Base-by-base conservation (phyloP, 2,113 vertebrate species). In the Microcebus jonahi region DNA sequence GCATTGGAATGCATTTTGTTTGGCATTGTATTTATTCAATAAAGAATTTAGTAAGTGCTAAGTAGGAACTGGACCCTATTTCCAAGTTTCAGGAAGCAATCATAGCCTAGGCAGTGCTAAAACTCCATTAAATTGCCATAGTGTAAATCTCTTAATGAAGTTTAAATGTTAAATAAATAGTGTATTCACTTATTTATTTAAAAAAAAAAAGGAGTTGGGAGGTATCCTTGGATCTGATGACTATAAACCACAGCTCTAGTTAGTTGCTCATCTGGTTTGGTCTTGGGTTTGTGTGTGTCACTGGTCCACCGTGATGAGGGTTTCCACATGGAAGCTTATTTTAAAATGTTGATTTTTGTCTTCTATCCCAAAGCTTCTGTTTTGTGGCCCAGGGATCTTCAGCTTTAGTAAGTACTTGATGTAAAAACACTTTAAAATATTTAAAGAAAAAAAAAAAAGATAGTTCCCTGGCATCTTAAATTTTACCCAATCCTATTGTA, bases 11-110 rank as follows among this genome's bases (percentile, higher is more conserved):
- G 97, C 95, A 96, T 99, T 99, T 98, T 98, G 98, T 98, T 98
- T 98, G 96, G 94, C 99, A 98, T 98, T 98, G 98, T 99, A 99
- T 99, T 99, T 99, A 99, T 98, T 99, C 98, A 98, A 98, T 98
- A 98, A 99, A 99, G 98, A 99, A 98, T 99, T 99, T 99, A 98
- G 98, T 99, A 97, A 98, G 97, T 98, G 98, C 96, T 98, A 98
- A 98, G 98, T 98, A 98, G 98, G 98, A 99, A 98, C 96, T 98
- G 98, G 98, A 98, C 98, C 98, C 98, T 98, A 96, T 98, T 98
- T 97, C 98, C 98, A 98, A 97, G 91, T 98, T 98, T 98, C 98
- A 98, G 98, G 98, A 98, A 98, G 97, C 97, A 97, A 98, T 98
- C 98, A 98, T 98, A 98, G 98, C 98, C 97, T 98, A 98, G 97